Evolutionary conservation across 2,113 vertebrate genomes (phyloP).

Genomic region (Siniperca knerii): DNA sequence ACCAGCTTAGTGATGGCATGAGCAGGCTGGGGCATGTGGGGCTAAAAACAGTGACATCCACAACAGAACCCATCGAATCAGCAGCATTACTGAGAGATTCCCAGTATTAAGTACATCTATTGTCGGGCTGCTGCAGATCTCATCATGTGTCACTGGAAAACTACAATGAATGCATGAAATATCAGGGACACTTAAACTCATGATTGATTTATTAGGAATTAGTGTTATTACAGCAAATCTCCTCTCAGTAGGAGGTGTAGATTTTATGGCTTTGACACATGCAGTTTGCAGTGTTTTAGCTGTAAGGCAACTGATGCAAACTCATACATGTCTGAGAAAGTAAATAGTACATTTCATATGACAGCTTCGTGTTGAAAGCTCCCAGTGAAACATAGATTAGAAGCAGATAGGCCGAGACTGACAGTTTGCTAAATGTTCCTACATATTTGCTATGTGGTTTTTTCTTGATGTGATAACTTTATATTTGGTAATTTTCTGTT

Average conservation of each 20-base stretch:
- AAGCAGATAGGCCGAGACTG: neutral
- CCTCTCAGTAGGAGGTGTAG: neutral
- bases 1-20: slow-evolving; percentile 61
- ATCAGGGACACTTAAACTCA: neutral
- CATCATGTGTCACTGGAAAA: slow-evolving; percentile 32
- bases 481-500: neutral
- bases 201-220: slow-evolving; percentile 21
- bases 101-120: slow-evolving; percentile 21
- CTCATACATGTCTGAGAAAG: neutral
- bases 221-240: slow-evolving; percentile 6
- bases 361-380: neutral
- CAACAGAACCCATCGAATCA: slow-evolving; percentile 48
- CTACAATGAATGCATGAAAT: slow-evolving; percentile 8
- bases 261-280: neutral
- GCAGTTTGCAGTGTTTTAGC: neutral
- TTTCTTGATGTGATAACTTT: neutral
- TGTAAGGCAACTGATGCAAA: slow-evolving; percentile 4
- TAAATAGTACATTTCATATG: neutral
- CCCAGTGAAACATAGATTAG: neutral
- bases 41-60: slow-evolving; percentile 38
- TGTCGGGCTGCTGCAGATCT: slow-evolving; percentile 33
- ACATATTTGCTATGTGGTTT: neutral
- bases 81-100: slow-evolving; percentile 26
- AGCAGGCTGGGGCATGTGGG: slow-evolving; percentile 73
- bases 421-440: neutral